phyloP scores from a whole-genome alignment of 2,888 invertebrate species.

The Punctoribates punctum region DNA sequence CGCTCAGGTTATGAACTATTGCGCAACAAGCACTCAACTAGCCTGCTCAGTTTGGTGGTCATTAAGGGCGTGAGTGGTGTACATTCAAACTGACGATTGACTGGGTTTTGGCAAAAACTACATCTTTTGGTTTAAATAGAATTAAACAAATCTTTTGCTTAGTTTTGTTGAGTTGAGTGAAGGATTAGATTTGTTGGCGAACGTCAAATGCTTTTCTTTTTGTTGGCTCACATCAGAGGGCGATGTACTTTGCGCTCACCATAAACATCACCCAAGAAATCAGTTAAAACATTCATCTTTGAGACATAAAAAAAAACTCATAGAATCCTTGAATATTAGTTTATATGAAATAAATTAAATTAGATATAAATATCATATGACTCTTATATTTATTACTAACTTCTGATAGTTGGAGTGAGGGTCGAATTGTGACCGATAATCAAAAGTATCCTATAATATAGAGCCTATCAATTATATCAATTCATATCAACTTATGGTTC shows the following conservation, averaged over 20 bases:
- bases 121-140: too few species aligned
- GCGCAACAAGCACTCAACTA: not conserved
- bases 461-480: too few species aligned
- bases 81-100: too few species aligned
- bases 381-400: not conserved
- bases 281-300: not conserved
- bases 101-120: too few species aligned
- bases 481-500: not conserved
- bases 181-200: not conserved
- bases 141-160: not conserved
- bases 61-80: too few species aligned
- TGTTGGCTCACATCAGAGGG: conserved; percentile 6
- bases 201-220: not conserved
- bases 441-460: not conserved
- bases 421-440: conserved; percentile 28
- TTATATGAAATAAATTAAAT: too few species aligned
- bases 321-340: not conserved
- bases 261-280: too few species aligned
- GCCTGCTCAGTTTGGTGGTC: too few species aligned
- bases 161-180: not conserved
- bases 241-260: conserved; percentile 17
- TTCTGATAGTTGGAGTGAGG: not conserved
- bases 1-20: too few species aligned
- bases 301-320: not conserved
- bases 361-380: not conserved